These are phyloP conservation scores for Otolemur garnettii DNA, from an alignment of 2,113 vertebrate species.

Conservation along the genomic window DNA sequence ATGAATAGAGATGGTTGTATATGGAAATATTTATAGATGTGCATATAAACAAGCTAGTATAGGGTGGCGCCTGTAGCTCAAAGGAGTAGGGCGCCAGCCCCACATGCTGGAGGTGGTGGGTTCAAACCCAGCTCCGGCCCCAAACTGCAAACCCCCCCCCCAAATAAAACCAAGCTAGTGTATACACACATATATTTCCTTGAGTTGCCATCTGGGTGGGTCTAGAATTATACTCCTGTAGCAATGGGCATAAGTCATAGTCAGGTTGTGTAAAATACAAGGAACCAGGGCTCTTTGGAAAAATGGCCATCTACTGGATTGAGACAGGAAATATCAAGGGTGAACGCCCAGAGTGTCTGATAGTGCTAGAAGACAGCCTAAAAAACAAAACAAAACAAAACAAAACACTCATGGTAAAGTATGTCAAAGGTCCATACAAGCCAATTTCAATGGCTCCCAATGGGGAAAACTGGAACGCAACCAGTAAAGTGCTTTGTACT, in stretches of 20 bases:
- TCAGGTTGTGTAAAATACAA: not conserved
- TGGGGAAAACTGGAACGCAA: not conserved
- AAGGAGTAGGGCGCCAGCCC: too few species aligned
- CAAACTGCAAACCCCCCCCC: too few species aligned
- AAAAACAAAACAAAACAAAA: not conserved
- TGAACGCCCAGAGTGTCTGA: not conserved
- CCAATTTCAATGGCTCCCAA: not conserved
- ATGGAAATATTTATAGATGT: not conserved
- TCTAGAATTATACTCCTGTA: not conserved
- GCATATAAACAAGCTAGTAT: not conserved
- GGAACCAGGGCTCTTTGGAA: not conserved
- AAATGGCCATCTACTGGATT: not conserved
- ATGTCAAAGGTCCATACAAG: not conserved
- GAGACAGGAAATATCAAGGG: not conserved
- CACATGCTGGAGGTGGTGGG: too few species aligned
- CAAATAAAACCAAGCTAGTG: too few species aligned
- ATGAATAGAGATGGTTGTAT: not conserved
- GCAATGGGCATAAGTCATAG: not conserved
- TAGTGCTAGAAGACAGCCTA: not conserved
- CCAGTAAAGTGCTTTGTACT: not conserved
- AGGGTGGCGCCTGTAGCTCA: too few species aligned
- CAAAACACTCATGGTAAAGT: not conserved
- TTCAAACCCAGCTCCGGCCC: too few species aligned
- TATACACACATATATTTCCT: not conserved
- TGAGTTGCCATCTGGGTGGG: not conserved